Evolutionary conservation across 2,113 vertebrate species (phyloP).

Genomic region (Natator depressus): DNA sequence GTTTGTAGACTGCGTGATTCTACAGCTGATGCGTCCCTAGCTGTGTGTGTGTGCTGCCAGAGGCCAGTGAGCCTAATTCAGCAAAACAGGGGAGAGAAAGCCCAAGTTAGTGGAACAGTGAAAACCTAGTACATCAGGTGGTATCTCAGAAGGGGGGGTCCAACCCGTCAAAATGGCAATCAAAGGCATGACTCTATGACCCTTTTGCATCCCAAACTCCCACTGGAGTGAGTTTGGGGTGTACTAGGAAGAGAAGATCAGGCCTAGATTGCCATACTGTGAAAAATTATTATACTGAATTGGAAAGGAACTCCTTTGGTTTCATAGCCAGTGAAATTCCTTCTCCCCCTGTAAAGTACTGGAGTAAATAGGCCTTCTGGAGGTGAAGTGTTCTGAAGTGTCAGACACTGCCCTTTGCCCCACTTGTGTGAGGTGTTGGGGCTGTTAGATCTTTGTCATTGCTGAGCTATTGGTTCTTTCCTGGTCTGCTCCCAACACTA

Average conservation of each 20-base stretch:
- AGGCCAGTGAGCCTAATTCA: too few relatives aligned
- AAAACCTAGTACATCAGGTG: too few relatives aligned
- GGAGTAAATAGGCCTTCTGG: neutral
- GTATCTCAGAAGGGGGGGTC: too few relatives aligned
- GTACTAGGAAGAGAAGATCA: neutral
- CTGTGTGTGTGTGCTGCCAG: too few relatives aligned
- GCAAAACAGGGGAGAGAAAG: too few relatives aligned
- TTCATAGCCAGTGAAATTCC: neutral
- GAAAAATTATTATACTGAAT: neutral
- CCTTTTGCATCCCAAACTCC: neutral
- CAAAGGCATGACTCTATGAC: neutral
- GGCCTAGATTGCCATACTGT: neutral
- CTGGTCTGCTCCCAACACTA: neutral
- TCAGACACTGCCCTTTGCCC: neutral
- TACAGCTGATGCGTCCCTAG: too few relatives aligned
- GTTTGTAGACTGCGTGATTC: too few relatives aligned
- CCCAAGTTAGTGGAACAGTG: too few relatives aligned
- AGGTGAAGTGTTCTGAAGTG: neutral
- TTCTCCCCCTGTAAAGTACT: neutral
- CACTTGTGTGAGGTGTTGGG: neutral
- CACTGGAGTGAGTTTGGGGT: neutral
- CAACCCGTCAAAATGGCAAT: too few relatives aligned
- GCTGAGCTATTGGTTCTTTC: fast-evolving
- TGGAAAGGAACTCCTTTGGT: neutral
- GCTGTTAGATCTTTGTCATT: neutral